phyloP scores from a whole-genome alignment of 2,113 vertebrate genomes.

The Odobenus rosmarus region DNA sequence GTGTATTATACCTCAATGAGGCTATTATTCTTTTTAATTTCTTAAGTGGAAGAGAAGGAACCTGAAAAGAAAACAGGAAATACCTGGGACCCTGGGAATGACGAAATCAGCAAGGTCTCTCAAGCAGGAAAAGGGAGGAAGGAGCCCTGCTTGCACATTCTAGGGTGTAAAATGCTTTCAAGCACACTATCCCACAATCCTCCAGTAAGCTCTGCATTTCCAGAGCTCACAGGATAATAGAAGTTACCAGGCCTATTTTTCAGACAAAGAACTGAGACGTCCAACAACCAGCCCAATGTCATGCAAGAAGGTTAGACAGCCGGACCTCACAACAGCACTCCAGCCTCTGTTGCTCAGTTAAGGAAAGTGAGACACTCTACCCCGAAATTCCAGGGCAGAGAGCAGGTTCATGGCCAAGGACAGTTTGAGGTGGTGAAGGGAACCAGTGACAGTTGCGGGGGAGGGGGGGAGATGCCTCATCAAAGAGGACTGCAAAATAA shows the following conservation, averaged over 20 bases:
- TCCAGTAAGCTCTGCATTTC: background rate
- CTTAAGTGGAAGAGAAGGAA: background rate
- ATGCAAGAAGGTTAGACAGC: background rate
- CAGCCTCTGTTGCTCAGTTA: background rate
- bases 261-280: background rate
- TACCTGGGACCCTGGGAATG: background rate
- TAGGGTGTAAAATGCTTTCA: background rate
- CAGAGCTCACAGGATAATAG: background rate
- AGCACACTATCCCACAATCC: background rate
- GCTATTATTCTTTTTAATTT: background rate
- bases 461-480: background rate
- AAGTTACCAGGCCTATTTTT: background rate
- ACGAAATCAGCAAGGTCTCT: background rate
- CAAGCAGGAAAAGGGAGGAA: background rate
- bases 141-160: background rate
- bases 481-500: slow-evolving; percentile 17
- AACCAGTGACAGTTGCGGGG: background rate
- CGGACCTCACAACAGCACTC: background rate
- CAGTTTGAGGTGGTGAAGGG: background rate
- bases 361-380: background rate
- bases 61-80: background rate
- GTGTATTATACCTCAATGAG: background rate
- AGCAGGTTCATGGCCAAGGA: background rate
- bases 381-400: background rate
- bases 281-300: background rate